Conservation (phyloP, 92 coral and sea anemone genomes). For the Actinostola sp. region DNA sequence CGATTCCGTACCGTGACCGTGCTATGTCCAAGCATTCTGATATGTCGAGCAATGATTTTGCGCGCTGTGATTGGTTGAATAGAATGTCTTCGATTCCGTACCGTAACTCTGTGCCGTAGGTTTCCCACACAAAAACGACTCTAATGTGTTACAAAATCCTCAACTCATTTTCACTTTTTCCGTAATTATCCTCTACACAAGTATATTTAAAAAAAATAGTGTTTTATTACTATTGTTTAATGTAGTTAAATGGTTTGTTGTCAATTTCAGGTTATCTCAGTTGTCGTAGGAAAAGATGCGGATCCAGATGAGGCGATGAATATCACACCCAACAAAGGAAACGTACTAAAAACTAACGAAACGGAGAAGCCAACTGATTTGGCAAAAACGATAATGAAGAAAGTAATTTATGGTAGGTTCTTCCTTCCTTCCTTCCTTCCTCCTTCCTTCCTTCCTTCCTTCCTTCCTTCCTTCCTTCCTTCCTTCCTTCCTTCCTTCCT, state of each 20-base stretch:
- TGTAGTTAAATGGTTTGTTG: background rate
- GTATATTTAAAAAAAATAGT: too few relatives aligned
- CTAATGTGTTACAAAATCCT: too few relatives aligned
- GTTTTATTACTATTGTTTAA: too few relatives aligned
- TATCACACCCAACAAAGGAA: conserved; percentile 44
- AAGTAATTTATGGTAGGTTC: conserved; percentile 25
- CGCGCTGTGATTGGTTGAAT: too few relatives aligned
- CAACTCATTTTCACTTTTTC: too few relatives aligned
- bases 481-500: background rate
- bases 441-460: background rate
- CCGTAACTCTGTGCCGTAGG: too few relatives aligned
- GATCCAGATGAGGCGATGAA: conserved; percentile 60
- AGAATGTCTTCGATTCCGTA: too few relatives aligned
- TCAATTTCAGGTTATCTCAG: conserved; percentile 63
- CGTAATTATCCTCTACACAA: too few relatives aligned
- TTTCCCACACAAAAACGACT: too few relatives aligned
- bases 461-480: background rate
- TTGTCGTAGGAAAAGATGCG: conserved; percentile 66
- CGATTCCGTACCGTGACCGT: too few relatives aligned
- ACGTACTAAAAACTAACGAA: conserved; percentile 24
- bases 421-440: background rate
- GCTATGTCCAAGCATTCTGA: too few relatives aligned
- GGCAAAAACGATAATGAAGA: conserved; percentile 69
- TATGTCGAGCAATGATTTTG: too few relatives aligned
- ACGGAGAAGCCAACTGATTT: conserved; percentile 57